Evolutionary conservation across 2,113 vertebrate genomes (phyloP).

Genomic region (Speoplatyrhinus poulsoni): DNA sequence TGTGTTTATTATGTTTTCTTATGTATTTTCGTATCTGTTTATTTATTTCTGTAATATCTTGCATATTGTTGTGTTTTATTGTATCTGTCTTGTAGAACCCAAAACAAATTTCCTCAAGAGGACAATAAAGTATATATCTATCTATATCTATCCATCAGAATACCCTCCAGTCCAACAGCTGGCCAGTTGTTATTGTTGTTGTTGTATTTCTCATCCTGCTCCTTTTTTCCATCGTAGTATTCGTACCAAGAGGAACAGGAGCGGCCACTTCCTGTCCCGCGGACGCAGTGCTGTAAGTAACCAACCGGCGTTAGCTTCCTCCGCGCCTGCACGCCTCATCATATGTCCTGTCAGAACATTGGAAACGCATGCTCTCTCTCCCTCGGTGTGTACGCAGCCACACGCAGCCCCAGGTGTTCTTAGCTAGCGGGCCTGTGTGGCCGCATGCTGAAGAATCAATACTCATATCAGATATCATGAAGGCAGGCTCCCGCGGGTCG

Average conservation of each 20-base stretch:
- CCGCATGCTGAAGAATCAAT: slow-evolving; percentile 54
- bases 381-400: slow-evolving; percentile 31
- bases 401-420: slow-evolving; percentile 14
- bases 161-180: not conserved
- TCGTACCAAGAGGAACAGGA: slow-evolving; percentile 89
- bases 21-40: too few relatives aligned
- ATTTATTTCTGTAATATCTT: too few relatives aligned
- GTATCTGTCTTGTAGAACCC: too few relatives aligned
- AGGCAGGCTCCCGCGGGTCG: slow-evolving; percentile 34
- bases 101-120: too few relatives aligned
- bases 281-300: slow-evolving; percentile 95
- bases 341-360: slow-evolving; percentile 29
- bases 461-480: slow-evolving; percentile 51
- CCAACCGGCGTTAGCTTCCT: slow-evolving; percentile 23
- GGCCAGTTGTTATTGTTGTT: not conserved
- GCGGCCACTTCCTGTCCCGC: slow-evolving; percentile 85
- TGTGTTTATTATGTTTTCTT: too few relatives aligned
- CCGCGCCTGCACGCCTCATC: slow-evolving; percentile 9
- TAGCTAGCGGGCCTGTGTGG: slow-evolving; percentile 2
- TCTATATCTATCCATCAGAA: too few relatives aligned
- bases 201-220: not conserved
- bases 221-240: slow-evolving; percentile 63
- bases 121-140: too few relatives aligned
- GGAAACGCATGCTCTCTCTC: slow-evolving; percentile 21
- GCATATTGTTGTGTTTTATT: too few relatives aligned